A percentile compares a stretch with the other conserved stretches of the same genome.
Conservation (phyloP, 2,888 invertebrate species). For the Epinotia nisella region DNA sequence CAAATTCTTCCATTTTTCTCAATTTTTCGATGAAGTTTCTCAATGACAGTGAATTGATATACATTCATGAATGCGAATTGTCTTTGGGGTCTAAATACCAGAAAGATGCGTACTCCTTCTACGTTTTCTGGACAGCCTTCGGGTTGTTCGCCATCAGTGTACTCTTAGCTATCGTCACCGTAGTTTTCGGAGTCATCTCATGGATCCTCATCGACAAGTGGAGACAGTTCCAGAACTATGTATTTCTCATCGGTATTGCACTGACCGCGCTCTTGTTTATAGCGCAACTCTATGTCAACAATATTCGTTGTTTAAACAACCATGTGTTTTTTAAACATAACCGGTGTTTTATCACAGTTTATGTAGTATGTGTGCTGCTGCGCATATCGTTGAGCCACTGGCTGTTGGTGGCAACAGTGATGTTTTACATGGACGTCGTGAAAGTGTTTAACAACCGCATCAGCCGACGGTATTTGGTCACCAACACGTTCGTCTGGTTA, state of each 20-base stretch:
- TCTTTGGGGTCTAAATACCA: neutral
- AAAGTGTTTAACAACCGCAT: constrained; percentile 16
- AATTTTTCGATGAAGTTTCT: neutral
- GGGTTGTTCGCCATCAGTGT: neutral
- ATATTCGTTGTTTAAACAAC: neutral
- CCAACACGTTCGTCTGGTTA: constrained; percentile 4
- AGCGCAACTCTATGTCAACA: neutral
- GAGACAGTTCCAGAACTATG: constrained; percentile 25
- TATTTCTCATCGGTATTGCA: neutral
- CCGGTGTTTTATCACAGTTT: neutral
- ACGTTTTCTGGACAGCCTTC: neutral
- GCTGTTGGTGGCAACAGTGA: constrained; percentile 9
- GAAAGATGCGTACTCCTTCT: neutral
- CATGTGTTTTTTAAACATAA: neutral
- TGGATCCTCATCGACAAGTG: constrained; percentile 21
- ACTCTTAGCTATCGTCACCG: neutral
- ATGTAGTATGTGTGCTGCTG: constrained; percentile 2
- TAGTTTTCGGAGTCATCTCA: constrained; percentile 15
- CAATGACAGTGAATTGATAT: neutral
- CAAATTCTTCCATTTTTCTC: too few species aligned
- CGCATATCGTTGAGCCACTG: constrained; percentile 27
- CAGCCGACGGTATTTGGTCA: constrained; percentile 17
- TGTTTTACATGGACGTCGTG: constrained; percentile 28
- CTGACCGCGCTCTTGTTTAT: neutral
- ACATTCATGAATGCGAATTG: neutral